Evolutionary conservation across 2,113 vertebrate species (phyloP).

Genomic region (Tychaedon coryphoeus): DNA sequence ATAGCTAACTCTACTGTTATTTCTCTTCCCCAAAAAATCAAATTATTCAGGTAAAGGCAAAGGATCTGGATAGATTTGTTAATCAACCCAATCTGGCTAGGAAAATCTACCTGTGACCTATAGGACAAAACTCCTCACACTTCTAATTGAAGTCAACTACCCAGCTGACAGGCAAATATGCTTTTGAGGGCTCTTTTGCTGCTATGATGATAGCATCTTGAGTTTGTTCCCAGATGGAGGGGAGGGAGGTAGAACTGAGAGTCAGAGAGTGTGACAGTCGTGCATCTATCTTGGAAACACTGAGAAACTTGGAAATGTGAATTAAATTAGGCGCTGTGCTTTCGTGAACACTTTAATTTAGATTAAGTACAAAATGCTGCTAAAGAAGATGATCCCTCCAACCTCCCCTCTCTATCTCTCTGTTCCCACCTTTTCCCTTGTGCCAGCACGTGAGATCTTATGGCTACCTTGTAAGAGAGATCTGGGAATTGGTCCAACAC

Average conservation of each 20-base stretch:
- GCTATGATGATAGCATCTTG: conserved; percentile 27
- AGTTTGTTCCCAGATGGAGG: conserved; percentile 59
- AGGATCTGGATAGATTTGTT: neutral
- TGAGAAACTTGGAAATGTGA: conserved; percentile 23
- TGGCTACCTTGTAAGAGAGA: neutral
- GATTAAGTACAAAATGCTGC: neutral
- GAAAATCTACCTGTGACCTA: conserved; percentile 19
- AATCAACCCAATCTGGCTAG: neutral
- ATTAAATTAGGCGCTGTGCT: conserved; percentile 15
- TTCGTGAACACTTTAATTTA: neutral
- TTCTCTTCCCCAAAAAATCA: neutral
- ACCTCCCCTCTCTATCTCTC: neutral
- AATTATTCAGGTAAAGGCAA: neutral
- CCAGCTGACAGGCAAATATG: conserved; percentile 59
- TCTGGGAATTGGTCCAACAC: neutral
- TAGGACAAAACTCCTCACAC: conserved; percentile 11
- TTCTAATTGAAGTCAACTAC: conserved; percentile 59
- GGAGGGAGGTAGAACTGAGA: conserved; percentile 50
- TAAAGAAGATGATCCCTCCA: neutral
- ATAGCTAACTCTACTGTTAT: neutral
- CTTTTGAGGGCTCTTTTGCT: conserved; percentile 30
- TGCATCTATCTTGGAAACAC: conserved; percentile 53
- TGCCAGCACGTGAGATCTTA: neutral
- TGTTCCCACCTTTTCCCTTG: neutral
- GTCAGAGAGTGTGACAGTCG: conserved; percentile 39